A percentile compares a stretch with the other conserved stretches of the same genome.
phyloP scores from a whole-genome alignment of 1,140 invertebrate species.

The Doryteuthis pealeii region DNA sequence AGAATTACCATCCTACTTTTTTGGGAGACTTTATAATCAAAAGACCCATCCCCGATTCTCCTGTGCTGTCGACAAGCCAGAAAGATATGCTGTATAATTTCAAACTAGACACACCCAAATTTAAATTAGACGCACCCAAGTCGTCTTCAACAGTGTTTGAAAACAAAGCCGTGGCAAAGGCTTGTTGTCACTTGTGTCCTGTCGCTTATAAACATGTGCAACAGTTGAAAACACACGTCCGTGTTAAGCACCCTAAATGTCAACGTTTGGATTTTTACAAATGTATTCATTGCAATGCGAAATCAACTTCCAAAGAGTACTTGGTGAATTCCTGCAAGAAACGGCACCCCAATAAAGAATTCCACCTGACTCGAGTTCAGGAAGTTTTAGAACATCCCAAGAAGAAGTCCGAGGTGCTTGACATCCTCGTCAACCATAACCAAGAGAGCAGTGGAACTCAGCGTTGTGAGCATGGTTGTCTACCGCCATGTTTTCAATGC shows the following conservation, averaged over 20 bases:
- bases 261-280: slow-evolving; percentile 1
- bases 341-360: neutral
- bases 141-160: neutral
- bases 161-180: neutral
- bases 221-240: neutral
- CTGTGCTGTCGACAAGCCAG: neutral
- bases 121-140: neutral
- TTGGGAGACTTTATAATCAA: neutral
- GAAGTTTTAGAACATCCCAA: neutral
- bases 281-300: slow-evolving; percentile 8
- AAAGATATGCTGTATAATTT: neutral
- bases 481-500: neutral
- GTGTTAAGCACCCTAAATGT: slow-evolving; percentile 1
- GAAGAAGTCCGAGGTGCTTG: neutral
- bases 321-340: neutral
- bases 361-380: neutral
- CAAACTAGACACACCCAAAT: neutral
- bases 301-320: slow-evolving; percentile 6
- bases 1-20: slow-evolving; percentile 10
- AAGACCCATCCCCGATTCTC: neutral
- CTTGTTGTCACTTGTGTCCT: slow-evolving; percentile 2
- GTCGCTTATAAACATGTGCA: slow-evolving; percentile 1
- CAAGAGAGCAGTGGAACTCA: neutral
- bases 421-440: neutral
- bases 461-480: neutral